phyloP scores from a whole-genome alignment of 2,113 vertebrate species.

The Alouatta palliata region DNA sequence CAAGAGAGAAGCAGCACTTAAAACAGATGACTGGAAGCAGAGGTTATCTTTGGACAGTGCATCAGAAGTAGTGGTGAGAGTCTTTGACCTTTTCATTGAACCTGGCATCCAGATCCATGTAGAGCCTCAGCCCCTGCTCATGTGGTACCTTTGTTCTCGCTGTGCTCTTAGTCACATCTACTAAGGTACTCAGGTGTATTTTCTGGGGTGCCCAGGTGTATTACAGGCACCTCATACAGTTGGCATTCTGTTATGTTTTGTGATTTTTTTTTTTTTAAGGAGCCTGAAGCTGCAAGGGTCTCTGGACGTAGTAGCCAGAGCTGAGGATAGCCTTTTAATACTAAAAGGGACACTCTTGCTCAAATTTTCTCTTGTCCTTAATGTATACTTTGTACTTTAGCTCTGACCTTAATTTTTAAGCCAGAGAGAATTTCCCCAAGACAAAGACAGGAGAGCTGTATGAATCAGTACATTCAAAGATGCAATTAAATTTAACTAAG shows the following conservation, averaged over 20 bases:
- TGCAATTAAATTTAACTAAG: background rate
- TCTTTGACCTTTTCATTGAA: background rate
- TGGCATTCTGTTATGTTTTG: background rate
- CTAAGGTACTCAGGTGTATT: background rate
- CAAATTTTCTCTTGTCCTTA: background rate
- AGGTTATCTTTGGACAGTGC: background rate
- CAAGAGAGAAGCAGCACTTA: background rate
- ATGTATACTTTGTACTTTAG: background rate
- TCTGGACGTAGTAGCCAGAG: background rate
- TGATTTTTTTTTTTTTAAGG: background rate
- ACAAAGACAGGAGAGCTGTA: background rate
- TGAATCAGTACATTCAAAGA: background rate
- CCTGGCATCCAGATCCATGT: background rate
- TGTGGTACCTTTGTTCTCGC: background rate
- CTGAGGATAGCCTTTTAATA: background rate
- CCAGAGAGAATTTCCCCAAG: background rate
- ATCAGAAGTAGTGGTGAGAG: background rate
- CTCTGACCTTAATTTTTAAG: background rate
- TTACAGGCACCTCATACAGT: background rate
- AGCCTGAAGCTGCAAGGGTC: background rate
- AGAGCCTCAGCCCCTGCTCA: background rate
- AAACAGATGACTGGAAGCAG: background rate
- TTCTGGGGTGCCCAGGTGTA: background rate
- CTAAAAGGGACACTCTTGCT: background rate
- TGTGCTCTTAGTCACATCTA: background rate